These are phyloP conservation scores for Tiliacea aurago DNA, from an alignment of 2,888 invertebrate species.

Conservation along the genomic window DNA sequence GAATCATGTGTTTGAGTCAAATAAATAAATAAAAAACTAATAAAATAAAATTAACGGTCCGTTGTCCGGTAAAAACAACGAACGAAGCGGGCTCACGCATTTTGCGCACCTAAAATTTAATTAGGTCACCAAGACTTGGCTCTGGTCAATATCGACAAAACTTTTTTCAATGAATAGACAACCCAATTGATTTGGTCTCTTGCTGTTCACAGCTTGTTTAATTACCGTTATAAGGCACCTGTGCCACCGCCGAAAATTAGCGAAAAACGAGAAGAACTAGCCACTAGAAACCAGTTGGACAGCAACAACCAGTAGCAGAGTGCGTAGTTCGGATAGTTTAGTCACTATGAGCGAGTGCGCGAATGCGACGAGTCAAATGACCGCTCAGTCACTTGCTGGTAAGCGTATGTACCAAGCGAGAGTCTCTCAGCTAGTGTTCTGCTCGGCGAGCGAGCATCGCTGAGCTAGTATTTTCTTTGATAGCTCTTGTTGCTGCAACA, in stretches of 20 bases:
- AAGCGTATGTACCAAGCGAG: neutral
- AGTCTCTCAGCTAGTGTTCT: neutral
- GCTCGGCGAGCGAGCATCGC: neutral
- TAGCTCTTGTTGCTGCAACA: neutral
- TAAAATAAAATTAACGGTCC: too few relatives aligned
- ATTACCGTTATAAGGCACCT: neutral
- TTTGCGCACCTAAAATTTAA: neutral
- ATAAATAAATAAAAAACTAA: too few relatives aligned
- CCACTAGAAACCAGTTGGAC: neutral
- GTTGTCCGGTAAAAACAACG: too few relatives aligned
- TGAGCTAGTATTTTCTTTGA: neutral
- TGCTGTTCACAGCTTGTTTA: neutral
- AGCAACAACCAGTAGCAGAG: neutral
- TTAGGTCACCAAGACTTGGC: neutral
- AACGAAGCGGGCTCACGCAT: too few relatives aligned
- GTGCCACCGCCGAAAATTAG: neutral
- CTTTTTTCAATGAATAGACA: neutral
- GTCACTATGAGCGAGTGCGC: neutral
- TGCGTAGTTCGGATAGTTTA: neutral
- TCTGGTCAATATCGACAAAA: neutral
- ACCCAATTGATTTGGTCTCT: neutral
- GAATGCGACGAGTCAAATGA: neutral
- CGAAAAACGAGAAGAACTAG: neutral
- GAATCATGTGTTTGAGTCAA: too few relatives aligned
- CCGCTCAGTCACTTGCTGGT: neutral